Conservation (phyloP, 2,888 invertebrate genomes). For the Cheilosia pagana region DNA sequence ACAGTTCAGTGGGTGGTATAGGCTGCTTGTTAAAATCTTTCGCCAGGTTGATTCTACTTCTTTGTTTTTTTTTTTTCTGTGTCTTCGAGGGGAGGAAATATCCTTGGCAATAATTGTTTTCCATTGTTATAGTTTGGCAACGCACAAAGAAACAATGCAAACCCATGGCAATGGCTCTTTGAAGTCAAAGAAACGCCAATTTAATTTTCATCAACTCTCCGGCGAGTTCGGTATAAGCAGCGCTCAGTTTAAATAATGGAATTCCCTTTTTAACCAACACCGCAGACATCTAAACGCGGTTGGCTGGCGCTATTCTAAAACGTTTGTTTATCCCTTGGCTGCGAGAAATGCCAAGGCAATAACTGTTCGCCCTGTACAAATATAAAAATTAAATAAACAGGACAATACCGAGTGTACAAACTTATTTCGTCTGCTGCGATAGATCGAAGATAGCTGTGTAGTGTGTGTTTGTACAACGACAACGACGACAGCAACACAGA, state of each 20-base stretch:
- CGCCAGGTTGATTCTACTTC: conserved; percentile 45
- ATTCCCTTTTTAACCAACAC: not conserved
- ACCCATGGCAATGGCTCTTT: conserved; percentile 13
- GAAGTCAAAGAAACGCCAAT: conserved; percentile 32
- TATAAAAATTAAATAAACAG: conserved; percentile 49
- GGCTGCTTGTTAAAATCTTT: conserved; percentile 55
- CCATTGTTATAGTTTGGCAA: conserved; percentile 41
- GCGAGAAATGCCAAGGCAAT: not conserved
- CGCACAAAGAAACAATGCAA: conserved; percentile 23
- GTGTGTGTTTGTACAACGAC: not conserved
- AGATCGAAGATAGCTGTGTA: conserved; percentile 36
- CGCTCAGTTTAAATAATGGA: not conserved
- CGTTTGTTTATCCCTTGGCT: not conserved
- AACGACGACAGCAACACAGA: conserved; percentile 50
- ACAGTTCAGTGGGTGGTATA: conserved; percentile 9
- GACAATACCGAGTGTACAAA: conserved; percentile 29
- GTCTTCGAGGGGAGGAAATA: conserved; percentile 13
- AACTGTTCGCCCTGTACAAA: not conserved
- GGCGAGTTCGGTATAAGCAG: not conserved
- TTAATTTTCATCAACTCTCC: conserved; percentile 48
- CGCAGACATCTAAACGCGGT: too few species aligned
- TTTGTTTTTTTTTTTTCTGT: conserved; percentile 18
- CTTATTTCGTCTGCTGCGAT: conserved; percentile 20
- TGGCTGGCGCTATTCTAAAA: not conserved
- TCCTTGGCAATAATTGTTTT: conserved; percentile 47